phyloP scores from a whole-genome alignment of 2,113 vertebrate genomes.

The Oryzias javanicus region DNA sequence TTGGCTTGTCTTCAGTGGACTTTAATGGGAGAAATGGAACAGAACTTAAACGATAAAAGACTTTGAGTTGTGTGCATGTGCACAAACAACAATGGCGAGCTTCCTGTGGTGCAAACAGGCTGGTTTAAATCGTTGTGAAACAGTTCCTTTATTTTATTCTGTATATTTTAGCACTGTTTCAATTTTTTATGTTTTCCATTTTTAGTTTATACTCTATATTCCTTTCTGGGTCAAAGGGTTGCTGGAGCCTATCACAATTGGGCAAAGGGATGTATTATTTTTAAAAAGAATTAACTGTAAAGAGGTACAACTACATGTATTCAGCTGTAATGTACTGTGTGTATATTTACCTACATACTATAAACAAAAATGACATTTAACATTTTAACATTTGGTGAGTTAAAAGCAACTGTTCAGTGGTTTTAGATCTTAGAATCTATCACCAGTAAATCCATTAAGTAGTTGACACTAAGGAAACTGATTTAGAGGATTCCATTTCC shows the following conservation, averaged over 20 bases:
- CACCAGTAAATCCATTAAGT: slow-evolving; percentile 33
- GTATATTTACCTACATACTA: slow-evolving; percentile 2
- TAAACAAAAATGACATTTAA: slow-evolving; percentile 24
- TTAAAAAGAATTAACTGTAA: background rate
- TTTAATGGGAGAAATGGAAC: no score
- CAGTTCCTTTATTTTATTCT: slow-evolving; percentile 1
- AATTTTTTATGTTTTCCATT: background rate
- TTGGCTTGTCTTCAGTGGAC: no score
- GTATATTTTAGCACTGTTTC: background rate
- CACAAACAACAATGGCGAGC: slow-evolving; percentile 21
- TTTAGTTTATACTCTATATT: background rate
- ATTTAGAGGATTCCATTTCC: slow-evolving; percentile 22
- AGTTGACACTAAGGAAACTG: slow-evolving; percentile 17
- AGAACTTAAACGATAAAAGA: no score
- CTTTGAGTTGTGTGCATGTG: background rate
- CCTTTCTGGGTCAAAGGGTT: no score
- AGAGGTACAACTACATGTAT: no score
- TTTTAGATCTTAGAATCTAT: slow-evolving; percentile 34
- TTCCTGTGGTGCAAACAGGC: slow-evolving; percentile 39
- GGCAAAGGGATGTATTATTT: no score
- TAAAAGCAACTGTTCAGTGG: slow-evolving; percentile 12
- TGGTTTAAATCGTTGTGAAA: slow-evolving; percentile 36
- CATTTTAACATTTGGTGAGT: slow-evolving; percentile 19
- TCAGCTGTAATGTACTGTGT: background rate
- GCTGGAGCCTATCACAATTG: no score